A percentile compares a stretch with the other conserved stretches of the same genome.
phyloP scores from a whole-genome alignment of 2,113 vertebrate genomes.

The Agapornis roseicollis region DNA sequence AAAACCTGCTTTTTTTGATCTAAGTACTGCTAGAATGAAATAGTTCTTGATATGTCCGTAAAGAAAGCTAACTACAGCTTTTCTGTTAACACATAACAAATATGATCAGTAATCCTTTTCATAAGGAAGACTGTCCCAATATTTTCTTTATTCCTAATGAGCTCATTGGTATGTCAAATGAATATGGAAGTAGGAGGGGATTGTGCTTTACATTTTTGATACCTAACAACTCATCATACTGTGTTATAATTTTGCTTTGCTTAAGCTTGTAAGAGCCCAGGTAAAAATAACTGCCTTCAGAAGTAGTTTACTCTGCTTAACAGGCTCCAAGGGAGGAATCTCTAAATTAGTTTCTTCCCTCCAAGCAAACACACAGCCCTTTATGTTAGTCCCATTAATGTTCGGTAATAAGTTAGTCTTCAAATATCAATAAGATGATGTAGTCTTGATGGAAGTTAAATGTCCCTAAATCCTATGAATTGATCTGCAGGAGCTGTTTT shows the following conservation, averaged over 20 bases:
- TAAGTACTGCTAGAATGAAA: background rate
- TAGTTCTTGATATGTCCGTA: background rate
- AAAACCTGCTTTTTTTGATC: background rate
- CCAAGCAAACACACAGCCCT: background rate
- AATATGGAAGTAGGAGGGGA: background rate
- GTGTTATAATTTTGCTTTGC: slow-evolving; percentile 68
- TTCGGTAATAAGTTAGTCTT: slow-evolving; percentile 61
- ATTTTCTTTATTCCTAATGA: background rate
- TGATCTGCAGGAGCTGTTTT: slow-evolving; percentile 81
- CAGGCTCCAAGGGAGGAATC: slow-evolving; percentile 42
- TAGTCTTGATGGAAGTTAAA: slow-evolving; percentile 76
- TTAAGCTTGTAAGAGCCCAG: slow-evolving; percentile 68
- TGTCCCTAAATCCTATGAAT: slow-evolving; percentile 77
- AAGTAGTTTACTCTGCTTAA: slow-evolving; percentile 39
- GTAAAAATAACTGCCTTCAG: slow-evolving; percentile 60
- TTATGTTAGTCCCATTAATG: slow-evolving; percentile 62
- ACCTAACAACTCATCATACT: background rate
- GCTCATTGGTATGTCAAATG: background rate
- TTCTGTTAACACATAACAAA: background rate
- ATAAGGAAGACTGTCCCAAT: background rate
- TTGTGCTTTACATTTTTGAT: background rate
- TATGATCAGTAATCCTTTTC: background rate
- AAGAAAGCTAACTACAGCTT: background rate
- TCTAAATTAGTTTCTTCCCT: slow-evolving; percentile 40
- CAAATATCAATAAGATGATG: slow-evolving; percentile 70